phyloP scores from a whole-genome alignment of 2,113 vertebrate genomes.

The Centropus unirufus region DNA sequence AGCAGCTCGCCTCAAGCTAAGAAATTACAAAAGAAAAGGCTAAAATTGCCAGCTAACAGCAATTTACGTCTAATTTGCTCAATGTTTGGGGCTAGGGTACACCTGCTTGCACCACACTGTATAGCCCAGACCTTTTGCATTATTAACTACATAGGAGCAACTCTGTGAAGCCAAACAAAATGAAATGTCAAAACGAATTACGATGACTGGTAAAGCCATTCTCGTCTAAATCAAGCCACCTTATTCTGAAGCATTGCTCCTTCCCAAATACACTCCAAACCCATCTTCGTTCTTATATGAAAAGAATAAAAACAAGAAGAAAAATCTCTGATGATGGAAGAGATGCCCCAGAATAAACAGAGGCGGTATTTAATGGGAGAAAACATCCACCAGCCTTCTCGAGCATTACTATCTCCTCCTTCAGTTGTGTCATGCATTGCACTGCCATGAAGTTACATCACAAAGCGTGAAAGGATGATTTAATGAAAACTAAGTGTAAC shows the following conservation, averaged over 20 bases:
- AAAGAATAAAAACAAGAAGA: neutral
- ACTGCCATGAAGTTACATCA: neutral
- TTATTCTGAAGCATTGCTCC: neutral
- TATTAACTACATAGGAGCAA: conserved; percentile 48
- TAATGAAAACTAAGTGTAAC: conserved; percentile 33
- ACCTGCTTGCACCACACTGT: neutral
- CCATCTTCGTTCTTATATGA: neutral
- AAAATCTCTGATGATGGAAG: neutral
- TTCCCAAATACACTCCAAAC: neutral
- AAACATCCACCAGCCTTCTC: neutral
- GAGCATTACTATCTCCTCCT: neutral
- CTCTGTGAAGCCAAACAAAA: conserved; percentile 46
- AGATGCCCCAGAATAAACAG: neutral
- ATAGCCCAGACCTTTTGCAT: conserved; percentile 27
- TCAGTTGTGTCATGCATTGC: neutral
- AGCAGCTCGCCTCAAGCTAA: neutral
- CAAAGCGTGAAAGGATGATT: conserved; percentile 11
- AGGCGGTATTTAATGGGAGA: neutral
- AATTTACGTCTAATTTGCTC: conserved; percentile 45
- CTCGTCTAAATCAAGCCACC: neutral
- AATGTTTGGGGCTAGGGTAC: conserved; percentile 11
- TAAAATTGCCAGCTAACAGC: conserved; percentile 22
- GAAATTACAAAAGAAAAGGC: conserved; percentile 29
- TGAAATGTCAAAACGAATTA: conserved; percentile 60
- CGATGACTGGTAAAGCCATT: neutral